Conservation (phyloP, 1,140 invertebrate genomes). For the Vanessa atalanta region DNA sequence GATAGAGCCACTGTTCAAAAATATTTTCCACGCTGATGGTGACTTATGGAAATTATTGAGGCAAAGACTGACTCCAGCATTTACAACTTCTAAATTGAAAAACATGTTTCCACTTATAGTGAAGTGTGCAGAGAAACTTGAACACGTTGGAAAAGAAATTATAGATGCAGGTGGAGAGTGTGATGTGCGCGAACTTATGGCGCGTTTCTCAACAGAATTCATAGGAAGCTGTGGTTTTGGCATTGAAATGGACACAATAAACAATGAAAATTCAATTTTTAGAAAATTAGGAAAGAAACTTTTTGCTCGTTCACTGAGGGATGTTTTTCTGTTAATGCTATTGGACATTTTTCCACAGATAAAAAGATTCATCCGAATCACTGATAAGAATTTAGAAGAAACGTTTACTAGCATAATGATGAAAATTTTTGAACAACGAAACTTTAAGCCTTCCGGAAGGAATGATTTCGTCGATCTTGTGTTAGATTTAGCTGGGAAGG, state of each 20-base stretch:
- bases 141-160: constrained; percentile 11
- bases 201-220: constrained; percentile 36
- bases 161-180: constrained; percentile 17
- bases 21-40: constrained; percentile 70
- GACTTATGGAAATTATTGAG: constrained; percentile 82
- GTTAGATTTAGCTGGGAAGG: constrained; percentile 33
- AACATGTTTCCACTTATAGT: constrained; percentile 32
- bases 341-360: constrained; percentile 33
- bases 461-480: constrained; percentile 43
- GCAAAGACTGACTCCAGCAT: constrained; percentile 35
- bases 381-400: constrained; percentile 23
- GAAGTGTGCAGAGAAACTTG: constrained; percentile 27
- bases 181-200: constrained; percentile 28
- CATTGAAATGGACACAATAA: constrained; percentile 41
- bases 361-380: constrained; percentile 9
- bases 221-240: constrained; percentile 39
- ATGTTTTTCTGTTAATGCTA: background rate
- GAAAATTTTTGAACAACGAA: constrained; percentile 36
- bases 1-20: constrained; percentile 50
- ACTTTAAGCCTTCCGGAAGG: constrained; percentile 36
- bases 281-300: constrained; percentile 37
- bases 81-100: constrained; percentile 31
- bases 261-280: constrained; percentile 37
- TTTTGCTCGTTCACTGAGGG: constrained; percentile 1
- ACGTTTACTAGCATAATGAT: constrained; percentile 22